Conservation (phyloP, 2,113 vertebrate species). For the Macaca nemestrina region DNA sequence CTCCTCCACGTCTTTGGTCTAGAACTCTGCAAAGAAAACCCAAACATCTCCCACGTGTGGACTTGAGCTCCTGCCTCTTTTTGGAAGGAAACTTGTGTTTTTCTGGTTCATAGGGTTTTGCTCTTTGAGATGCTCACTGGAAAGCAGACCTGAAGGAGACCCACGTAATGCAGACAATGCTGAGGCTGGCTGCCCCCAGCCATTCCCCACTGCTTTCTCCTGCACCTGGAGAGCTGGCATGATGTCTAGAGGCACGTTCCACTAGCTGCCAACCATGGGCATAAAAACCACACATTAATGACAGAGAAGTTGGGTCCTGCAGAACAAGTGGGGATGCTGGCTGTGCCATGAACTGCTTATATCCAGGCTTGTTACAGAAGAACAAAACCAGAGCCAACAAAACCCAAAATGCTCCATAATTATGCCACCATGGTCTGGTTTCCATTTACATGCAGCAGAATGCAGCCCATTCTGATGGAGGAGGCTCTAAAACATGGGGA, state of each 20-base stretch:
- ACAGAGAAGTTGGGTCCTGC: rapidly evolving
- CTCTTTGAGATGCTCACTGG: too few species aligned
- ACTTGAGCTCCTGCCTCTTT: not conserved
- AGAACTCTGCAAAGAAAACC: not conserved
- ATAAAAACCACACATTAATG: not conserved
- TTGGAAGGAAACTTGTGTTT: not conserved
- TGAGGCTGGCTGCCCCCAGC: not conserved
- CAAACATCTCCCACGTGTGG: rapidly evolving
- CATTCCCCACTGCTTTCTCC: not conserved
- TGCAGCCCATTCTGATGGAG: not conserved
- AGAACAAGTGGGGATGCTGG: too few species aligned
- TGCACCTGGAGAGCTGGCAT: rapidly evolving
- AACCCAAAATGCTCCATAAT: too few species aligned
- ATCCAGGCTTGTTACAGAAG: not conserved
- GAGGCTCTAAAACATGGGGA: too few species aligned
- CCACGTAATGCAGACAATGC: rapidly evolving
- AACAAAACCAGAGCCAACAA: not conserved
- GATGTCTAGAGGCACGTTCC: not conserved
- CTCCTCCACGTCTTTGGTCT: not conserved
- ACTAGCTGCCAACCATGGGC: too few species aligned
- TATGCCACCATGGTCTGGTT: not conserved
- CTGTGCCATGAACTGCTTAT: not conserved
- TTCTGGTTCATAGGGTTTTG: not conserved
- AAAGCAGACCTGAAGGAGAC: not conserved
- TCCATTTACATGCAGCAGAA: not conserved